Conservation (phyloP, 2,797 vertebrate species). For the Tarsius wallacei region DNA sequence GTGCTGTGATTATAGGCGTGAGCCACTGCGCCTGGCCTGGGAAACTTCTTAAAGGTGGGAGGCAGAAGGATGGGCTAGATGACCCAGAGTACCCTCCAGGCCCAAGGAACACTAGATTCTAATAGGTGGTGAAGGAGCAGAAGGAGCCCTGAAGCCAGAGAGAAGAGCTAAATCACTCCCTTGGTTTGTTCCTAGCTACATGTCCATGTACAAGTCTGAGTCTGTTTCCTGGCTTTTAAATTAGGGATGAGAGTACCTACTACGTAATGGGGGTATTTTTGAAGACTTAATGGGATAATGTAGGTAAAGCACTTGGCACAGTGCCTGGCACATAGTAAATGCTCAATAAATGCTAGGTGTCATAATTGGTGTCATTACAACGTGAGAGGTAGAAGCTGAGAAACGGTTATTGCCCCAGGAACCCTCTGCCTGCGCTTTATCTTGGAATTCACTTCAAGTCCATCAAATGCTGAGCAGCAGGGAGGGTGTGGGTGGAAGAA, state of each 20-base stretch:
- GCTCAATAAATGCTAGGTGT: conserved; percentile 14
- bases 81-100: neutral
- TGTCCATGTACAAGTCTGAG: neutral
- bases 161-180: neutral
- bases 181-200: neutral
- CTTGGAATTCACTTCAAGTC: conserved; percentile 3
- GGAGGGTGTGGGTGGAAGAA: conserved; percentile 69
- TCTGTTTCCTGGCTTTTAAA: conserved; percentile 29
- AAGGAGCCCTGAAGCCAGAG: neutral
- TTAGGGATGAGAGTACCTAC: neutral
- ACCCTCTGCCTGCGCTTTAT: conserved; percentile 26
- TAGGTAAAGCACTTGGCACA: neutral
- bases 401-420: neutral
- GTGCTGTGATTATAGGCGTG: no score
- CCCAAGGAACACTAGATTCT: neutral
- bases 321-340: conserved; percentile 27
- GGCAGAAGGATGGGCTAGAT: neutral
- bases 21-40: no score
- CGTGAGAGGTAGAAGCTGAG: neutral
- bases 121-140: neutral
- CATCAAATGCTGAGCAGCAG: conserved; percentile 67
- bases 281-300: neutral
- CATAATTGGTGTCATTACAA: neutral
- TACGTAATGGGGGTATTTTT: neutral
- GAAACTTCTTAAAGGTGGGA: neutral